A percentile compares a stretch with the other conserved stretches of the same genome.
These are phyloP conservation scores for Eleginops maclovinus DNA, from an alignment of 2,113 vertebrate genomes.

Conservation along the genomic window DNA sequence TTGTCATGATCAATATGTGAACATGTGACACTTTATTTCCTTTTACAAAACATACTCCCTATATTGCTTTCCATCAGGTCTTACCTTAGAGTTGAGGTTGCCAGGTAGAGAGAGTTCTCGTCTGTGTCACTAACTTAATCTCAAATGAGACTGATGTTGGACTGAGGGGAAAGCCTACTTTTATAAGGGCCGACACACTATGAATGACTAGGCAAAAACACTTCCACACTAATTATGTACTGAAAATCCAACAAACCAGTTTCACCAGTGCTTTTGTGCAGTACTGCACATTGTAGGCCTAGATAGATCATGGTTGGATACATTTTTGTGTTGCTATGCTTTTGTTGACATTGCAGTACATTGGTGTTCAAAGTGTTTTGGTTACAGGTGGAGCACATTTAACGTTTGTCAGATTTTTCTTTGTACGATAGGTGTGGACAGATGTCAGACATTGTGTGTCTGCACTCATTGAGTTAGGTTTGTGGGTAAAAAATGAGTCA, in stretches of 20 bases:
- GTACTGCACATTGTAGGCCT: no score
- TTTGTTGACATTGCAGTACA: neutral
- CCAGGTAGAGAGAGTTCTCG: conserved; percentile 26
- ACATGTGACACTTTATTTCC: neutral
- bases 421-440: no score
- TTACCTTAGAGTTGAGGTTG: conserved; percentile 43
- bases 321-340: neutral
- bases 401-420: no score
- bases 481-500: no score
- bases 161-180: conserved; percentile 28
- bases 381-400: neutral
- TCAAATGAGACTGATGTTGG: conserved; percentile 30
- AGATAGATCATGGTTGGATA: no score
- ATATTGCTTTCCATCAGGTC: conserved; percentile 15
- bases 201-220: neutral
- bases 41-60: neutral
- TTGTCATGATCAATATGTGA: neutral
- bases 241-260: neutral
- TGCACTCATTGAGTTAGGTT: no score
- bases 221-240: neutral
- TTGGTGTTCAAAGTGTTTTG: neutral
- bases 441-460: no score
- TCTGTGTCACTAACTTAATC: conserved; percentile 29
- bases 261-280: neutral
- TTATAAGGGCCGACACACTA: conserved; percentile 29